A percentile compares a stretch with the other conserved stretches of the same genome.
phyloP scores from a whole-genome alignment of 2,888 invertebrate species.

The Orthosia gothica region DNA sequence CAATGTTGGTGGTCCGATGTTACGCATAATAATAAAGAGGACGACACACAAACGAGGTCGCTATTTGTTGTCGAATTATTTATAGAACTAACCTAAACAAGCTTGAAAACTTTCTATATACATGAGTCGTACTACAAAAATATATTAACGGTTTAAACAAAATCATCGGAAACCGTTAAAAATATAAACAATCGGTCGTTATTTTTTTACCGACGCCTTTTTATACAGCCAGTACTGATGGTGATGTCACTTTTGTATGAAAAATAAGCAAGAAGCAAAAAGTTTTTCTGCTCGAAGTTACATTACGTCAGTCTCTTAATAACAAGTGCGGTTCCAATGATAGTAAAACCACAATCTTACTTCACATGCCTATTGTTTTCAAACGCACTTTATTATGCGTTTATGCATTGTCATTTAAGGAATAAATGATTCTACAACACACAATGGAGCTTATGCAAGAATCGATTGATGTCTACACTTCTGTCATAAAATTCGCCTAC shows the following conservation, averaged over 20 bases:
- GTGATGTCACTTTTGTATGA: slow-evolving; percentile 57
- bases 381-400: slow-evolving; percentile 44
- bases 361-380: slow-evolving; percentile 60
- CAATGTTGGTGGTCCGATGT: slow-evolving; percentile 23
- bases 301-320: slow-evolving; percentile 48
- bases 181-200: slow-evolving; percentile 56
- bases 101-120: slow-evolving; percentile 28
- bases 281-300: slow-evolving; percentile 10
- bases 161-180: slow-evolving; percentile 59
- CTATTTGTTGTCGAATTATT: slow-evolving; percentile 44
- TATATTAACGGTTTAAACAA: slow-evolving; percentile 46
- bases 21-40: slow-evolving; percentile 37
- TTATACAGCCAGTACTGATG: slow-evolving; percentile 33
- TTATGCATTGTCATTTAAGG: slow-evolving; percentile 53
- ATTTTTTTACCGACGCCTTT: slow-evolving; percentile 54
- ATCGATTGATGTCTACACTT: slow-evolving; percentile 28
- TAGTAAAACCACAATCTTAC: slow-evolving; percentile 57
- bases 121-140: slow-evolving; percentile 30
- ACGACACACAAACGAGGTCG: slow-evolving; percentile 22
- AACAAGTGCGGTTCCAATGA: slow-evolving; percentile 45
- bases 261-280: slow-evolving; percentile 48
- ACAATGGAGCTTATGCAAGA: slow-evolving; percentile 54
- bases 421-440: slow-evolving; percentile 39
- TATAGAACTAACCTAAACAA: slow-evolving; percentile 49
- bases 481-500: slow-evolving; percentile 27